These are phyloP conservation scores for Brienomyrus brachyistius DNA, from an alignment of 2,113 vertebrate genomes.

Conservation along the genomic window DNA sequence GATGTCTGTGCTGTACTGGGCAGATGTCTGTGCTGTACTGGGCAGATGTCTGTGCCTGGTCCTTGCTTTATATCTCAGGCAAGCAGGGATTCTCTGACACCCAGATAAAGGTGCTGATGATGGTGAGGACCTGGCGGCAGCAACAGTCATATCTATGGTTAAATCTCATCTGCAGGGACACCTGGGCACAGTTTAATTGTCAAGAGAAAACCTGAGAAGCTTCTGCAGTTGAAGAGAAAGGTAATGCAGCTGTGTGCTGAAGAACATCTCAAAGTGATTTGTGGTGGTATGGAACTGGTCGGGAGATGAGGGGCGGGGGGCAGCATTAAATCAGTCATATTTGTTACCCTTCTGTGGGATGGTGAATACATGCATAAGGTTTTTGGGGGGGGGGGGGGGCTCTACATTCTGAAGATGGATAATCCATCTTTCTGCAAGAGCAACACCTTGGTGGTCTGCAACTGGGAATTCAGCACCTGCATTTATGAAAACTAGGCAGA, in stretches of 20 bases:
- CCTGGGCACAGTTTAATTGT: constrained; percentile 72
- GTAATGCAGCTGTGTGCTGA: constrained; percentile 45
- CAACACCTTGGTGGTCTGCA: background rate
- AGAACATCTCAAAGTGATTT: background rate
- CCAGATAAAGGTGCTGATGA: background rate
- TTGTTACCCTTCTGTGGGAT: background rate
- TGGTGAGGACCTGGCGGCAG: background rate
- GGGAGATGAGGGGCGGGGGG: background rate
- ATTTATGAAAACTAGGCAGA: background rate
- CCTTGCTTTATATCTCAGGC: background rate
- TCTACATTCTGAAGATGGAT: background rate
- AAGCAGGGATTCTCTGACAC: background rate
- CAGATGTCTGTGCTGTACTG: too few relatives aligned
- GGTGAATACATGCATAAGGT: background rate
- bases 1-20: too few relatives aligned
- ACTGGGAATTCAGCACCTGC: background rate
- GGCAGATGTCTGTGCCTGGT: background rate
- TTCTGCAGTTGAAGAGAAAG: constrained; percentile 86
- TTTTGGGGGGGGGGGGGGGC: background rate
- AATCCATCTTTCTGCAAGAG: background rate
- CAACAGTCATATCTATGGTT: background rate
- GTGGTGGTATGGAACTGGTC: background rate
- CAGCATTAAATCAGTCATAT: background rate
- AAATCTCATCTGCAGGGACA: constrained; percentile 55
- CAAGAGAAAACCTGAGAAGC: constrained; percentile 75